These are phyloP conservation scores for Eclectus roratus DNA, from an alignment of 2,113 vertebrate species.

Conservation along the genomic window DNA sequence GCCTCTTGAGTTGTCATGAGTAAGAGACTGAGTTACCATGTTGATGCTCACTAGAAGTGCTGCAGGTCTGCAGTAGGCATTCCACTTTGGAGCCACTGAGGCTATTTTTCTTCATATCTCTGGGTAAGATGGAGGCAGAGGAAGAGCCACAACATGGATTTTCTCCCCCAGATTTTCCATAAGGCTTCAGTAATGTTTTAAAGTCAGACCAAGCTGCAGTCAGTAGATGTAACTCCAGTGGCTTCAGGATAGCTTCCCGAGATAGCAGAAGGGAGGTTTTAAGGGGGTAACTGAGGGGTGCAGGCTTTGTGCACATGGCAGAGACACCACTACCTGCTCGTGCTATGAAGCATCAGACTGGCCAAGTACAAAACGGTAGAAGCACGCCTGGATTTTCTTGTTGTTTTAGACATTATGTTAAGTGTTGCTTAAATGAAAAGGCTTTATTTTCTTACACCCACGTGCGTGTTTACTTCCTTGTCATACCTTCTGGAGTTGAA, in stretches of 20 bases:
- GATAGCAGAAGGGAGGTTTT: neutral
- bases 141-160: fast-evolving
- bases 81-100: neutral
- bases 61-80: neutral
- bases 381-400: neutral
- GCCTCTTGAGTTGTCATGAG: fast-evolving
- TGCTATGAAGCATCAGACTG: fast-evolving
- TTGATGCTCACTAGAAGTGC: neutral
- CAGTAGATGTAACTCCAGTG: too few species aligned
- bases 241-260: neutral
- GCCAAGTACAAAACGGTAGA: fast-evolving
- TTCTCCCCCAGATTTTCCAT: fast-evolving
- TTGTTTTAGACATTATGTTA: neutral
- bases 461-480: slow-evolving; percentile 27
- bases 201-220: neutral
- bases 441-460: slow-evolving; percentile 57
- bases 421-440: neutral
- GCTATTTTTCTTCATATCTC: fast-evolving
- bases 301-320: fast-evolving
- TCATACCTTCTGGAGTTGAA: slow-evolving; percentile 20
- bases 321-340: fast-evolving
- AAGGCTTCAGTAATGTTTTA: neutral
- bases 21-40: neutral
- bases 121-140: fast-evolving
- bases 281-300: neutral